Evolutionary conservation across 2,797 vertebrate species (phyloP).

Genomic region (Trachurus trachurus): DNA sequence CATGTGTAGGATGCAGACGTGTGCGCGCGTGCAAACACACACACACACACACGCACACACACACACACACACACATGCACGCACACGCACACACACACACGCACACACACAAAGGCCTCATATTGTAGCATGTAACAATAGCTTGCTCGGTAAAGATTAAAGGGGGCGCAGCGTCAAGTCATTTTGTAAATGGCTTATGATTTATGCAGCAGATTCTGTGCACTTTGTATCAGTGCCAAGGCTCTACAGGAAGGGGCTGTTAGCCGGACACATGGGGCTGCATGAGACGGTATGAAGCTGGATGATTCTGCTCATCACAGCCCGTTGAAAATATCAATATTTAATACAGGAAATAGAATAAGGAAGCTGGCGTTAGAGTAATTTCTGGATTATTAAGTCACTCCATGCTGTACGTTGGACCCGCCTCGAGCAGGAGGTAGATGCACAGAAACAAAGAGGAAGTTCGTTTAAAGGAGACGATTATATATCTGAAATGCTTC

Average conservation of each 20-base stretch:
- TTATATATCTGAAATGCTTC: neutral
- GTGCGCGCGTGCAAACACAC: neutral
- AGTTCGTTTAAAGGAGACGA: neutral
- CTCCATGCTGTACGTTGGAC: neutral
- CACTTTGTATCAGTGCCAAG: conserved; percentile 67
- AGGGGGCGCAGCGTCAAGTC: conserved; percentile 58
- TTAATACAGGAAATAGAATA: conserved; percentile 59
- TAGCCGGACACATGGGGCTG: conserved; percentile 54
- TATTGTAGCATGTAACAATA: conserved; percentile 45
- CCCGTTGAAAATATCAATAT: conserved; percentile 63
- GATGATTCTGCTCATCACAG: conserved; percentile 50
- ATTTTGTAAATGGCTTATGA: conserved; percentile 79
- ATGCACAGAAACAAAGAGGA: neutral
- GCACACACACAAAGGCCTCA: conserved; percentile 13
- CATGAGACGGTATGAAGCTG: conserved; percentile 48
- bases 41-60: conserved; percentile 9
- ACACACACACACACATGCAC: conserved; percentile 6
- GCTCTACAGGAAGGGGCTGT: conserved; percentile 56
- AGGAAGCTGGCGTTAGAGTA: conserved; percentile 35
- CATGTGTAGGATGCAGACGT: conserved; percentile 45
- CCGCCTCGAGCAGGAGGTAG: neutral
- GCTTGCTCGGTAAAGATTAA: conserved; percentile 64
- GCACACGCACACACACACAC: conserved; percentile 18
- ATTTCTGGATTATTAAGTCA: conserved; percentile 42
- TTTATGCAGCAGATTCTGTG: conserved; percentile 75